Evolutionary conservation across 2,797 vertebrate species (phyloP).

Genomic region (Naso thynnoides): DNA sequence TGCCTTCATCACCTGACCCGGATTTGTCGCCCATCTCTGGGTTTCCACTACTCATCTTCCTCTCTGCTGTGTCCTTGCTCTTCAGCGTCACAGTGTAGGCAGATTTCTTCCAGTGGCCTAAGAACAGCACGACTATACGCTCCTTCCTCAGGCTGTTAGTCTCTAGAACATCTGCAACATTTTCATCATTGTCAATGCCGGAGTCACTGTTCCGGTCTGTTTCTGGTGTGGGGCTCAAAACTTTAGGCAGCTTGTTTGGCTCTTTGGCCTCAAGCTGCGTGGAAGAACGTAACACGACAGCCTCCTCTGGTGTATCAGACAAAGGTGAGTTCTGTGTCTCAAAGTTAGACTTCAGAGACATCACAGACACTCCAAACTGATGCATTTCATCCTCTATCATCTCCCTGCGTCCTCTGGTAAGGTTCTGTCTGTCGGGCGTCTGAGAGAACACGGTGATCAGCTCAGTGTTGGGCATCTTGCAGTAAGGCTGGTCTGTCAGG

Average conservation of each 20-base stretch:
- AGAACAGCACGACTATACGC: constrained; percentile 92
- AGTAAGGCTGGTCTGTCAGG: constrained; percentile 83
- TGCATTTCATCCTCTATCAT: constrained; percentile 90
- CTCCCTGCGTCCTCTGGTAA: constrained; percentile 78
- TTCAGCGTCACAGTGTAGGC: constrained; percentile 83
- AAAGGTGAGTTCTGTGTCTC: constrained; percentile 80
- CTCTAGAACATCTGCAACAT: constrained; percentile 72
- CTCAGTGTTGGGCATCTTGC: constrained; percentile 87
- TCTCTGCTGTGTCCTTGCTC: constrained; percentile 77
- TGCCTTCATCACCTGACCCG: background rate
- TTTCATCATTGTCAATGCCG: constrained; percentile 84
- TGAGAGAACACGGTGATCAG: constrained; percentile 85
- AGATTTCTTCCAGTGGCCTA: constrained; percentile 95
- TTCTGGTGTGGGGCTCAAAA: constrained; percentile 41
- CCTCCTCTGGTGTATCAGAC: constrained; percentile 44
- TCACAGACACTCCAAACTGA: constrained; percentile 92
- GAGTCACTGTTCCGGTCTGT: constrained; percentile 85
- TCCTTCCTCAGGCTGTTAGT: constrained; percentile 91
- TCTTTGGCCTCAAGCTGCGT: constrained; percentile 20
- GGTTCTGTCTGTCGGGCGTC: constrained; percentile 74
- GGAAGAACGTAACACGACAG: constrained; percentile 12
- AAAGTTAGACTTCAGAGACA: constrained; percentile 90
- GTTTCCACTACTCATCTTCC: constrained; percentile 74
- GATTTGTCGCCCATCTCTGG: constrained; percentile 20
- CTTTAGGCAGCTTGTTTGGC: constrained; percentile 36